A percentile compares a stretch with the other conserved stretches of the same genome.
Conservation (phyloP, 2,797 vertebrate genomes). For the Anabacerthia variegaticeps region DNA sequence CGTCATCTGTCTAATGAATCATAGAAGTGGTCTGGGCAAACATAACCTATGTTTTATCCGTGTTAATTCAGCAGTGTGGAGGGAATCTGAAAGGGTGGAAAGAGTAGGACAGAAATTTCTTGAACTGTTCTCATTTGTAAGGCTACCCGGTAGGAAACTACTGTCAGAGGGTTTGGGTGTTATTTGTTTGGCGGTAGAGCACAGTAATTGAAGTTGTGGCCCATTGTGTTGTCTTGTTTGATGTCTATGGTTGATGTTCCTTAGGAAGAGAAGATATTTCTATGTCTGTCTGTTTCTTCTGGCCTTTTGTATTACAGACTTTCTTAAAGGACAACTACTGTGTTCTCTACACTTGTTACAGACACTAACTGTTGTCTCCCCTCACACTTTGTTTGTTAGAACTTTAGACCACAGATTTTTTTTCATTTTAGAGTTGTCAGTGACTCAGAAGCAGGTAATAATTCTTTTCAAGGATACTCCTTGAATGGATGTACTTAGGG, state of each 20-base stretch:
- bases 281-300: neutral
- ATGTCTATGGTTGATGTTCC: neutral
- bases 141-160: neutral
- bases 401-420: neutral
- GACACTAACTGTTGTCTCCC: neutral
- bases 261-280: neutral
- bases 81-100: neutral
- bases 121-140: neutral
- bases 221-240: neutral
- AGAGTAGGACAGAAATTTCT: neutral
- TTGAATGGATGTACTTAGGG: neutral
- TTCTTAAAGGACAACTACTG: neutral
- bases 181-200: neutral
- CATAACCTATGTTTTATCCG: neutral
- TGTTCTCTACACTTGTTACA: neutral
- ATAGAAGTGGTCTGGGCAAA: neutral
- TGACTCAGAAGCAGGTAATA: neutral
- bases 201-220: neutral
- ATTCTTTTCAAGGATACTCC: neutral
- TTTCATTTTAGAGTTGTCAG: neutral
- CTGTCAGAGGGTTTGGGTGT: neutral
- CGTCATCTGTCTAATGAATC: neutral
- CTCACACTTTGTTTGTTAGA: neutral
- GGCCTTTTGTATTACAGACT: neutral
- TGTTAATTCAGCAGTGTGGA: neutral